Base-by-base conservation (phyloP, 2,888 invertebrate genomes). In the Cancer borealis region DNA sequence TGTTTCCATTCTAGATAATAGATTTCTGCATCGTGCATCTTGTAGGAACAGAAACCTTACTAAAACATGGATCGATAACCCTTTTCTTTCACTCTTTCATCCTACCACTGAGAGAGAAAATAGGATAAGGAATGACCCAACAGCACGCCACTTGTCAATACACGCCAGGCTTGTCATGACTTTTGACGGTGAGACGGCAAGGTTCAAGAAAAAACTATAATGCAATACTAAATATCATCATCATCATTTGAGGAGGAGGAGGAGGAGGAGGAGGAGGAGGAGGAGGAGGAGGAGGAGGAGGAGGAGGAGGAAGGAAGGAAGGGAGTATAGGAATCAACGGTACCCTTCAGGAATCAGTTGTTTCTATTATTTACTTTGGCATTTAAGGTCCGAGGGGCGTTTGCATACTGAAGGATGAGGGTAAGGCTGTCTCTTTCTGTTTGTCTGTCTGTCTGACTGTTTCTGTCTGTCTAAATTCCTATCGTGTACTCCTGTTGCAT, bases 211-310 rank as follows among this genome's bases (percentile, higher is more conserved):
- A 66, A 21, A 66, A n/a, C 21, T n/a, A n/a, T 6, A n/a, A 21
- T 66, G 5, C 66, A 66, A n/a, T n/a, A n/a, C n/a, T n/a, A n/a
- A n/a, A 54, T 54, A 17, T 54, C 54, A 54, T 17, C 17, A 17
- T 21, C 21, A 21, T 1, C 21, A 21, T 21, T n/a, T 5, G 66
- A 66, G 66, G 66, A 66, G 66, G 66, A 66, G 21, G 17, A 66
- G 14, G 66, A 66, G 66, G 66, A 66, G 66, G 66, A 66, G 66
- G 66, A 66, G 66, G 66, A 66, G 66, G 66, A 66, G 66, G 66
- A 66, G 66, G 66, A 66, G 66, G 66, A 66, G 66, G 66, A 66
- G 66, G 66, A 66, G 66, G 66, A 66, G 66, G 66, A 66, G 66
- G 66, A 66, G 66, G 66, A 66, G 66, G 66, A 8, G 66, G 66